Evolutionary conservation across 1,140 invertebrate genomes (phyloP), one percentile per base, ranked within the genome.

Genomic region (Sarcophaga bullata): DNA sequence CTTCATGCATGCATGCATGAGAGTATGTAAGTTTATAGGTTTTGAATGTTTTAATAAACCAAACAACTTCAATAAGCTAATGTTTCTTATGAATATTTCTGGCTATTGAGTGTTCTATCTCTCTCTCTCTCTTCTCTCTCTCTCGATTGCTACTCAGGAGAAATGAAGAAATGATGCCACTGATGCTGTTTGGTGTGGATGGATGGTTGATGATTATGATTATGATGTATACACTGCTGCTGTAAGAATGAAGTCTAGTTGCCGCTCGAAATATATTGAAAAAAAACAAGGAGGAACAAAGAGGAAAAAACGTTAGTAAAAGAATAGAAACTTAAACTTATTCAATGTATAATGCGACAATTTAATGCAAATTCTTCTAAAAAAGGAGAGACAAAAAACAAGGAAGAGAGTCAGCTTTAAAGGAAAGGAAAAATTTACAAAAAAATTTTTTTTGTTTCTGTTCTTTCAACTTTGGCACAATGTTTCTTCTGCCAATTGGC

Each of bases 281-380:
- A 17, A 62, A 72, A 72, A n/a, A n/a, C n/a, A n/a, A 72, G 62
- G 62, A 25, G 25, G 1, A 37, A 37, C n/a, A n/a, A n/a, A n/a
- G n/a, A n/a, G n/a, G n/a, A 37, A 37, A 37, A 37, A 37, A 37
- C 1, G 25, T 37, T 37, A 2, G 25, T 37, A 37, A 37, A 37
- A 37, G 25, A 37, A 37, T 37, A 73, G 11, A 73, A 73, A 73
- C 37, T 73, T 46, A 73, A 46, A n/a, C n/a, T 25, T 73, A 73
- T 73, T 73, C 73, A 73, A 73, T 73, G 46, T 73, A 73, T 73
- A 73, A 73, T 73, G 73, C 73, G n/a, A 73, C 73, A 46, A 73
- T 73, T 73, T 73, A 73, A n/a, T 73, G 73, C 73, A 73, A 73
- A 73, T 46, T 73, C 46, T 46, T 11, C 73, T 15, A 15, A 25